A percentile compares a stretch with the other conserved stretches of the same genome.
Conservation (phyloP, 2,797 vertebrate species). For the Margarornis squamiger region DNA sequence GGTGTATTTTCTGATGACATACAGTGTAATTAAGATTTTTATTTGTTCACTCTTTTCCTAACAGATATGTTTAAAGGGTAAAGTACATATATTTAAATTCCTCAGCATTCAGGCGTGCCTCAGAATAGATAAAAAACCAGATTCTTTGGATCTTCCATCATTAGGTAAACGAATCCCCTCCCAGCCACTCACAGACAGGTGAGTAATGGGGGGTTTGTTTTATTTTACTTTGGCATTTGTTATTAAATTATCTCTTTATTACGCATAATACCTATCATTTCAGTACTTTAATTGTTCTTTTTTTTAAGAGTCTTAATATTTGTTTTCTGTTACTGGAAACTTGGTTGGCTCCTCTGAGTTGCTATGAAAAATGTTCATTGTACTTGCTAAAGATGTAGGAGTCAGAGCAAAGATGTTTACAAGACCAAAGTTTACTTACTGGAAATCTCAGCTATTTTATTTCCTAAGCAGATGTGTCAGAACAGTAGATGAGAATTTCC, state of each 20-base stretch:
- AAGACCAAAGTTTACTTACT: background rate
- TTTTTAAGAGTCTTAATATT: background rate
- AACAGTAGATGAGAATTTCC: background rate
- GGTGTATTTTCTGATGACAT: background rate
- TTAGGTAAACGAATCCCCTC: slow-evolving; percentile 90
- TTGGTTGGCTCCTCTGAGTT: background rate
- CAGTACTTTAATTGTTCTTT: background rate
- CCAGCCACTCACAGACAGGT: slow-evolving; percentile 97
- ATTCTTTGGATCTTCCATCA: slow-evolving; percentile 92
- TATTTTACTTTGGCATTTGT: background rate
- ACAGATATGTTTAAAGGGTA: slow-evolving; percentile 98
- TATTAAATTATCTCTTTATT: background rate
- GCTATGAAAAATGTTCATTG: background rate
- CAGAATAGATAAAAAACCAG: slow-evolving; percentile 94
- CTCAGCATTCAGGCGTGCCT: slow-evolving; percentile 95
- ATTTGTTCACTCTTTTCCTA: slow-evolving; percentile 48
- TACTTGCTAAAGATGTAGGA: background rate
- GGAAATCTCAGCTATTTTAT: background rate
- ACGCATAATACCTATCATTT: background rate
- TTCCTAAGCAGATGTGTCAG: background rate
- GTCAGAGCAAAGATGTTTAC: background rate
- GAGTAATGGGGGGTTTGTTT: background rate
- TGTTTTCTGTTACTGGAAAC: background rate
- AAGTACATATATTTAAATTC: slow-evolving; percentile 98
- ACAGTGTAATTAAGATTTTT: background rate